These are phyloP conservation scores for Hydropsyche betteni DNA, from an alignment of 2,888 invertebrate species.

Conservation along the genomic window DNA sequence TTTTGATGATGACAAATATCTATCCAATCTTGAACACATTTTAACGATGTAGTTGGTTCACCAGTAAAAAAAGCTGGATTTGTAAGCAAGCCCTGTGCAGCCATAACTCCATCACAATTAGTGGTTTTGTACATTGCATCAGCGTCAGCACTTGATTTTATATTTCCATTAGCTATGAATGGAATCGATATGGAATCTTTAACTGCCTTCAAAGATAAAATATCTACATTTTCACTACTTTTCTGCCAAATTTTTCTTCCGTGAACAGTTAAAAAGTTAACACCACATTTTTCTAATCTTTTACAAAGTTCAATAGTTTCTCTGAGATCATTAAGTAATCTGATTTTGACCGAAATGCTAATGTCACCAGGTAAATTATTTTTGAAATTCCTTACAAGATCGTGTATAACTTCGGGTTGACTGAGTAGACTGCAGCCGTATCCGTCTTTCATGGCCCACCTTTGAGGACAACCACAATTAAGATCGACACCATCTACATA, in stretches of 20 bases:
- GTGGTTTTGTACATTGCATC: slow-evolving; percentile 71
- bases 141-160: slow-evolving; percentile 79
- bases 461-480: slow-evolving; percentile 97
- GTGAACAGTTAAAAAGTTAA: slow-evolving; percentile 89
- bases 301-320: slow-evolving; percentile 83
- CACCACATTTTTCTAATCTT: slow-evolving; percentile 85
- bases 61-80: slow-evolving; percentile 93
- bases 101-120: slow-evolving; percentile 88
- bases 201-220: slow-evolving; percentile 75
- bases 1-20: slow-evolving; percentile 70
- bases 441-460: slow-evolving; percentile 92
- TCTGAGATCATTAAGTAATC: slow-evolving; percentile 75
- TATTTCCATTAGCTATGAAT: slow-evolving; percentile 92
- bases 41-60: slow-evolving; percentile 71
- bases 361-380: slow-evolving; percentile 78
- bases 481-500: slow-evolving; percentile 93
- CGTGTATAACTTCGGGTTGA: slow-evolving; percentile 83
- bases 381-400: slow-evolving; percentile 80
- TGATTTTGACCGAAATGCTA: slow-evolving; percentile 91
- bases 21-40: slow-evolving; percentile 86
- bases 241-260: slow-evolving; percentile 88
- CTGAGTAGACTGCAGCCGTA: slow-evolving; percentile 86
- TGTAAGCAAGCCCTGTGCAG: slow-evolving; percentile 86
- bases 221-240: slow-evolving; percentile 76
- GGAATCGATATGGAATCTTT: slow-evolving; percentile 80